Conservation (phyloP, 2,797 vertebrate genomes). For the Gymnocypris eckloni region DNA sequence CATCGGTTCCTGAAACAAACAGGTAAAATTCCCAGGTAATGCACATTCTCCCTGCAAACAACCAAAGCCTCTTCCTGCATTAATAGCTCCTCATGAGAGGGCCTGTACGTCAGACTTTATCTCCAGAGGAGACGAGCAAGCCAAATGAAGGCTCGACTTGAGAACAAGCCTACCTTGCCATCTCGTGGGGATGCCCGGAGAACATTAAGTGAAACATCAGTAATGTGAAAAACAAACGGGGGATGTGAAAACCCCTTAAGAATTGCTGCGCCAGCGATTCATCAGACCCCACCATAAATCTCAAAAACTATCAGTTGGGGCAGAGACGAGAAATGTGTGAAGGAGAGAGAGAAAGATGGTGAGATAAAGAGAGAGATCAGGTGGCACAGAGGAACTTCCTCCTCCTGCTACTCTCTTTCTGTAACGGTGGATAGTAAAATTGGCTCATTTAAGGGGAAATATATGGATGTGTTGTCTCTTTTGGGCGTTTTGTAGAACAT, state of each 20-base stretch:
- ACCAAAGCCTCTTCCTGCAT: slow-evolving; percentile 67
- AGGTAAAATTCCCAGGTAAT: slow-evolving; percentile 68
- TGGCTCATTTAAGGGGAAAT: slow-evolving; percentile 48
- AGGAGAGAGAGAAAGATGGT: slow-evolving; percentile 55
- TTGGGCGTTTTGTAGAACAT: slow-evolving; percentile 55
- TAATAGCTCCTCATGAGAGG: slow-evolving; percentile 83
- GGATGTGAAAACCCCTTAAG: slow-evolving; percentile 76
- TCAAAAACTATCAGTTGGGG: slow-evolving; percentile 70
- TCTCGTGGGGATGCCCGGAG: slow-evolving; percentile 77
- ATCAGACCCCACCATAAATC: slow-evolving; percentile 79
- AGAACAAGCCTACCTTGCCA: slow-evolving; percentile 77
- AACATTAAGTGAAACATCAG: slow-evolving; percentile 82
- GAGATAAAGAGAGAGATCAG: slow-evolving; percentile 55
- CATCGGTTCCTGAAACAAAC: slow-evolving; percentile 70
- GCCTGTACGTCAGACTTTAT: slow-evolving; percentile 77
- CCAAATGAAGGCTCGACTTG: slow-evolving; percentile 83
- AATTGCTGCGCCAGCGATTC: slow-evolving; percentile 69
- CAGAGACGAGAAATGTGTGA: slow-evolving; percentile 54
- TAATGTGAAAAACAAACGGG: slow-evolving; percentile 84
- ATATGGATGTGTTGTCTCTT: slow-evolving; percentile 47
- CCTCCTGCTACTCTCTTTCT: slow-evolving; percentile 21
- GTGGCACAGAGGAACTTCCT: slow-evolving; percentile 39
- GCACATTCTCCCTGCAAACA: slow-evolving; percentile 61
- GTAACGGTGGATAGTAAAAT: slow-evolving; percentile 42
- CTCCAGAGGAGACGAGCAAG: slow-evolving; percentile 77